phyloP scores from a whole-genome alignment of 1,140 invertebrate species.

The Drosophila cardini region DNA sequence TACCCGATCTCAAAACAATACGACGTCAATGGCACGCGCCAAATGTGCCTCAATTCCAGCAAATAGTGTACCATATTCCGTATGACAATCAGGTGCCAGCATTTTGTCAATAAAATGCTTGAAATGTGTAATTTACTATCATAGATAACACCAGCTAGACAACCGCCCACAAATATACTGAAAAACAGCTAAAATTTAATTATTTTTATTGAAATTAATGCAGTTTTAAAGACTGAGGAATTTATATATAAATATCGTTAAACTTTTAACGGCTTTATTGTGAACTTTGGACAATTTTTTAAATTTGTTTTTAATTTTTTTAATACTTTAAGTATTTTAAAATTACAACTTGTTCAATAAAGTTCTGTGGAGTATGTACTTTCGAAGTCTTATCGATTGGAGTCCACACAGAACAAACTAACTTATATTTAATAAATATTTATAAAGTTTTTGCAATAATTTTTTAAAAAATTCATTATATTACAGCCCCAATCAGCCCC shows the following conservation, averaged over 20 bases:
- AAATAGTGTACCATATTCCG: slow-evolving; percentile 33
- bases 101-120: slow-evolving; percentile 9
- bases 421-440: slow-evolving; percentile 1
- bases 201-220: not conserved
- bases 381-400: no score
- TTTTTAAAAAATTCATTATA: not conserved
- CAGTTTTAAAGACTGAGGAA: no score
- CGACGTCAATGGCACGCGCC: slow-evolving; percentile 57
- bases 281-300: no score
- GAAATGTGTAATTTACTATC: slow-evolving; percentile 19
- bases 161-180: not conserved
- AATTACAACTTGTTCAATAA: no score
- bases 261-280: no score
- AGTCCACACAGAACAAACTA: not conserved
- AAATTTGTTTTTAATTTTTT: no score
- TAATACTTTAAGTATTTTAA: no score
- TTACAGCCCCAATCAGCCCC: slow-evolving; percentile 77
- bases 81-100: slow-evolving; percentile 41
- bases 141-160: slow-evolving; percentile 1
- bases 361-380: no score
- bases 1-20: slow-evolving; percentile 15
- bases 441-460: not conserved
- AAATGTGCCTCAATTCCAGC: slow-evolving; percentile 27
- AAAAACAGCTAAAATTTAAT: not conserved
- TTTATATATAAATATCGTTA: no score